phyloP scores from a whole-genome alignment of 1,140 invertebrate species.

The Rhopalosiphum padi region DNA sequence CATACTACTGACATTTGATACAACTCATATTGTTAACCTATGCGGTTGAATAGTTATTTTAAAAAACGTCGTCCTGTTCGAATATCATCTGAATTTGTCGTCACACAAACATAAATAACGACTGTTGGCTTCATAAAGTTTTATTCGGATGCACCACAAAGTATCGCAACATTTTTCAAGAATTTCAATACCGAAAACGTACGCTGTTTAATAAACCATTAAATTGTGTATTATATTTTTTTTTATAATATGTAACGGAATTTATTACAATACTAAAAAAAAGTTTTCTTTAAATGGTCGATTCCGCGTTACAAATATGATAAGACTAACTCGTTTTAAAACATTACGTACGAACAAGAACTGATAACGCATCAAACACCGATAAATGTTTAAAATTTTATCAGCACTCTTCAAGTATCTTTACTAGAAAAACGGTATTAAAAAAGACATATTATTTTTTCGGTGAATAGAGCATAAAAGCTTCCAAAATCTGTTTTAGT shows the following conservation, averaged over 20 bases:
- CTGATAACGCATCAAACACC: background rate
- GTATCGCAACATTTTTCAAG: background rate
- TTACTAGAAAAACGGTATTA: background rate
- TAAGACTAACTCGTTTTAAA: background rate
- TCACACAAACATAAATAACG: background rate
- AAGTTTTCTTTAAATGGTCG: background rate
- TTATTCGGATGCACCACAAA: background rate
- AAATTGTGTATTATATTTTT: background rate
- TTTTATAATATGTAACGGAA: background rate
- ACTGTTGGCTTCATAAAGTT: background rate
- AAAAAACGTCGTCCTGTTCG: no score
- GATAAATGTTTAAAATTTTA: background rate
- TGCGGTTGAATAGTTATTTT: background rate
- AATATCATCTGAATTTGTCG: background rate
- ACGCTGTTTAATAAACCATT: background rate
- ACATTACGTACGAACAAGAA: background rate
- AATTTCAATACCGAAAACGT: background rate
- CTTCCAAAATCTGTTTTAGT: background rate
- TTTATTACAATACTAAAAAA: background rate
- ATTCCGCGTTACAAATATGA: background rate
- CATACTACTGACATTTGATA: background rate
- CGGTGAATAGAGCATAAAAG: background rate
- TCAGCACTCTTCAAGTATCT: no score
- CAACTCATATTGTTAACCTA: background rate
- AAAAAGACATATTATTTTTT: background rate